These are phyloP conservation scores for Metopolophium dirhodum DNA, from an alignment of 1,140 invertebrate genomes.

Conservation along the genomic window DNA sequence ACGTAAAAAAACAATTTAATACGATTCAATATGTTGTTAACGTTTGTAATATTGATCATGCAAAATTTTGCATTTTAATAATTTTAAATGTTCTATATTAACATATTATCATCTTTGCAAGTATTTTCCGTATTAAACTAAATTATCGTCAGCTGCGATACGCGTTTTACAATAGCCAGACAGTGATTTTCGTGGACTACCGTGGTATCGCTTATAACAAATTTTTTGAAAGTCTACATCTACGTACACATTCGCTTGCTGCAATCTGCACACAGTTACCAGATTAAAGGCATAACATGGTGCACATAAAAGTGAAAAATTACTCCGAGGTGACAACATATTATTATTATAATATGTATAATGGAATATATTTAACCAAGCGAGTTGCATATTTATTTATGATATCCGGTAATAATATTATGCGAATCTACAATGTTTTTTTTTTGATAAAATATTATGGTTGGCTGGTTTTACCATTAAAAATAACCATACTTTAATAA, in stretches of 20 bases:
- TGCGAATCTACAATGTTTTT: neutral
- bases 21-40: neutral
- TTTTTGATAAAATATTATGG: neutral
- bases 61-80: neutral
- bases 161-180: neutral
- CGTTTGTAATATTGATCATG: neutral
- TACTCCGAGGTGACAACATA: neutral
- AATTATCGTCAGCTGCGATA: neutral
- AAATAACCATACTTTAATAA: neutral
- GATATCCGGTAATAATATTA: slow-evolving; percentile 6
- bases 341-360: neutral
- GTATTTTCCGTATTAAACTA: neutral
- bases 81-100: neutral
- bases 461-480: neutral
- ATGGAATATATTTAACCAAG: neutral
- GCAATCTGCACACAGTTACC: neutral
- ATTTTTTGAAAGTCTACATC: neutral
- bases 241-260: neutral
- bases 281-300: neutral
- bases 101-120: neutral
- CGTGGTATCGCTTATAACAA: neutral
- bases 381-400: neutral
- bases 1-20: neutral
- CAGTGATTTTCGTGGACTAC: neutral
- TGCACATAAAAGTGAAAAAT: slow-evolving; percentile 47